A percentile compares a stretch with the other conserved stretches of the same genome.
Evolutionary conservation across 2,888 invertebrate species (phyloP).

Genomic region (Rhamphomyia laevipes): DNA sequence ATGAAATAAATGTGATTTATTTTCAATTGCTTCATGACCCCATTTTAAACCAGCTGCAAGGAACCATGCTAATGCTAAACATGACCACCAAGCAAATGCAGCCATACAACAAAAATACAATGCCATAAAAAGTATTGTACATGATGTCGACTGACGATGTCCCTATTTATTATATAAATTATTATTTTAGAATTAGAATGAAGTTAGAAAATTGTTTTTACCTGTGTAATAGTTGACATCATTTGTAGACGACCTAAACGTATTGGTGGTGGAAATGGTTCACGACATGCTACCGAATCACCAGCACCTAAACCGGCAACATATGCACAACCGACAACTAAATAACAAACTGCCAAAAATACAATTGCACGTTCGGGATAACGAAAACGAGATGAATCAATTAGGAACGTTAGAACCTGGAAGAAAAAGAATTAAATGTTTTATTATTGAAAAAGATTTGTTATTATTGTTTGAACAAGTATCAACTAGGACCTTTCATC

Average conservation of each 20-base stretch:
- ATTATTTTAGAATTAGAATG: not conserved
- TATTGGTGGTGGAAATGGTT: slow-evolving; percentile 61
- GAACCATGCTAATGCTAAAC: slow-evolving; percentile 93
- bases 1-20: slow-evolving; percentile 94
- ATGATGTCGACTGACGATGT: slow-evolving; percentile 43
- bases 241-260: slow-evolving; percentile 59
- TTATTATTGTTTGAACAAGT: too few relatives aligned
- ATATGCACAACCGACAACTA: slow-evolving; percentile 88
- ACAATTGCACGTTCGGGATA: slow-evolving; percentile 98
- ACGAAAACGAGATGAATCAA: slow-evolving; percentile 89
- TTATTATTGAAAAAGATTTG: too few relatives aligned
- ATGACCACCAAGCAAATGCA: slow-evolving; percentile 96
- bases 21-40: slow-evolving; percentile 97
- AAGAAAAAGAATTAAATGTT: not conserved
- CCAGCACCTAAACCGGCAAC: slow-evolving; percentile 75
- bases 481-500: too few relatives aligned
- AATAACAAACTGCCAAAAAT: slow-evolving; percentile 89
- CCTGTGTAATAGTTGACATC: slow-evolving; percentile 78
- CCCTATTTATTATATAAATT: slow-evolving; percentile 22
- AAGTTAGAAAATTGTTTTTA: slow-evolving; percentile 38
- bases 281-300: slow-evolving; percentile 71
- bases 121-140: slow-evolving; percentile 92
- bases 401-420: slow-evolving; percentile 74
- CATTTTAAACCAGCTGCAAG: slow-evolving; percentile 92
- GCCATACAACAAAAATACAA: slow-evolving; percentile 95